These are phyloP conservation scores for Geodia barretti DNA, from an alignment of 37 sponge, comb jelly and placozoan genomes.

Conservation along the genomic window DNA sequence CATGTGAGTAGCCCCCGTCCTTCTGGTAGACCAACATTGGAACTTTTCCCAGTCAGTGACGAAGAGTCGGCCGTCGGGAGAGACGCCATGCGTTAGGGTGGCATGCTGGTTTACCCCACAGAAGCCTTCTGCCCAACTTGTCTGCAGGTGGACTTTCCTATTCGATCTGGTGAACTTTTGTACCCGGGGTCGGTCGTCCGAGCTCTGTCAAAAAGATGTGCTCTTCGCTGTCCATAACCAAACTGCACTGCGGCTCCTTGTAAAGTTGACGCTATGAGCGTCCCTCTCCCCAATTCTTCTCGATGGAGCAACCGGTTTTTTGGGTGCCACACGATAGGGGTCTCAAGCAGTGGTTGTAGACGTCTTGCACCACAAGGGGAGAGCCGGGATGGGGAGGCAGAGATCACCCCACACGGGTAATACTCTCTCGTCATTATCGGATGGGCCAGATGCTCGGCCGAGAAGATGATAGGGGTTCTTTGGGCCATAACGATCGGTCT, in stretches of 20 bases:
- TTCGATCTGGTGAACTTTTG: slow-evolving; percentile 37
- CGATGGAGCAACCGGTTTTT: slow-evolving; percentile 12
- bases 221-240: background rate
- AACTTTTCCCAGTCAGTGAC: slow-evolving; percentile 36
- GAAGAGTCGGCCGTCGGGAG: slow-evolving; percentile 3
- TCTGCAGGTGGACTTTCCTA: slow-evolving; percentile 15
- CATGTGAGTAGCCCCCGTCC: background rate
- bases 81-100: slow-evolving; percentile 19
- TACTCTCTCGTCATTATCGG: slow-evolving; percentile 3
- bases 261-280: slow-evolving; percentile 16
- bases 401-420: slow-evolving; percentile 30
- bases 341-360: slow-evolving; percentile 27
- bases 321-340: slow-evolving; percentile 5
- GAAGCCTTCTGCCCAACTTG: slow-evolving; percentile 41
- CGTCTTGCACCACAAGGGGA: slow-evolving; percentile 34
- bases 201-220: slow-evolving; percentile 28
- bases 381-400: background rate
- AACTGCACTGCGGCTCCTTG: slow-evolving; percentile 40
- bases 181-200: slow-evolving; percentile 20
- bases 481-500: background rate
- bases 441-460: background rate
- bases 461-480: background rate
- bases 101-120: slow-evolving; percentile 3
- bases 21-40: background rate
- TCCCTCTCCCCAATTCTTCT: slow-evolving; percentile 33